A percentile compares a stretch with the other conserved stretches of the same genome.
These are phyloP conservation scores for Zeus faber DNA, from an alignment of 2,113 vertebrate genomes.

Conservation along the genomic window DNA sequence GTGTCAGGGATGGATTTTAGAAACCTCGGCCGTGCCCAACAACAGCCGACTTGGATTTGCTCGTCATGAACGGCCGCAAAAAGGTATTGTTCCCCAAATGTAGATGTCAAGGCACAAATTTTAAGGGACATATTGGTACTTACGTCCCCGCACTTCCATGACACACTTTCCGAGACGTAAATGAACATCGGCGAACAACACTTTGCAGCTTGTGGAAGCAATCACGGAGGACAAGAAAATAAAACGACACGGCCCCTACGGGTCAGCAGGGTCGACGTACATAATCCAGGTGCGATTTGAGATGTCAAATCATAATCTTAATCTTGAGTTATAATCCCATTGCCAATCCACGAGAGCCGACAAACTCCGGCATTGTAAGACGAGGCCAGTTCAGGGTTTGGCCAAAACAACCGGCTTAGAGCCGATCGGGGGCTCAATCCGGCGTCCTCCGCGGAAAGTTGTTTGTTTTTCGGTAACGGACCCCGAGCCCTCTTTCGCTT, in stretches of 20 bases:
- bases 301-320: constrained; percentile 20
- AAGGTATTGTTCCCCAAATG: too few relatives aligned
- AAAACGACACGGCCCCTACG: constrained; percentile 14
- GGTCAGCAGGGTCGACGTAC: constrained; percentile 21
- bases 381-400: neutral
- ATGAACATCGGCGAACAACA: neutral
- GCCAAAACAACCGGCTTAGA: constrained; percentile 33
- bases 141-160: neutral
- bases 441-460: constrained; percentile 4
- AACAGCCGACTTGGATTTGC: too few relatives aligned
- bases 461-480: too few relatives aligned
- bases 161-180: neutral
- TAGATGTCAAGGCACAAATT: too few relatives aligned
- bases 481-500: neutral
- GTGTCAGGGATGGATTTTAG: too few relatives aligned
- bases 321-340: constrained; percentile 24
- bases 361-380: neutral
- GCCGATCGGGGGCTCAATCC: too few relatives aligned
- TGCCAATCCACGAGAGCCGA: neutral
- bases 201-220: constrained; percentile 23
- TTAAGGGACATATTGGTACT: too few relatives aligned
- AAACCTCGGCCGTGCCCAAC: too few relatives aligned
- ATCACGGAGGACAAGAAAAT: constrained; percentile 10
- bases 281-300: constrained; percentile 50
- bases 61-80: too few relatives aligned